phyloP scores from a whole-genome alignment of 2,113 vertebrate genomes.

The Xiphophorus maculatus region DNA sequence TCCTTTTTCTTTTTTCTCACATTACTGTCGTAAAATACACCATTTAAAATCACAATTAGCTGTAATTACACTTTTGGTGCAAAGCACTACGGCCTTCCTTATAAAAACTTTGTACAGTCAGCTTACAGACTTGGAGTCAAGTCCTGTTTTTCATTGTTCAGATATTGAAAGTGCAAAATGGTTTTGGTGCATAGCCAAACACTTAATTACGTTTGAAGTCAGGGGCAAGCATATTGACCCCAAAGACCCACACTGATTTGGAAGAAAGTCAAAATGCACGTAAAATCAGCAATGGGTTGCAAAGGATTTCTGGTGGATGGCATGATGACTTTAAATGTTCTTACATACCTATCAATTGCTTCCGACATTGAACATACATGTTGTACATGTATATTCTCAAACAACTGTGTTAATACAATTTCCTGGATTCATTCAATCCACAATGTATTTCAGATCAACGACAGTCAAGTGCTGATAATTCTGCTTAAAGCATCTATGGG shows the following conservation, averaged over 20 bases:
- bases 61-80: slow-evolving; percentile 41
- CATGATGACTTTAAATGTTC: not conserved
- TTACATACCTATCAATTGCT: not conserved
- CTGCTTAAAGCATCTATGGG: too few relatives aligned
- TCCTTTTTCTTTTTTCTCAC: slow-evolving; percentile 9
- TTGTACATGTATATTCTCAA: not conserved
- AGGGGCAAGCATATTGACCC: not conserved
- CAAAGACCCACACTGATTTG: not conserved
- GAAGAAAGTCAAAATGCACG: too few relatives aligned
- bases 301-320: not conserved
- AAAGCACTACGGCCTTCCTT: slow-evolving; percentile 45
- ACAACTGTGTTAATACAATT: not conserved
- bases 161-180: slow-evolving; percentile 5
- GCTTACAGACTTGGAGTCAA: slow-evolving; percentile 12
- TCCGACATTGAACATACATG: not conserved
- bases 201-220: not conserved
- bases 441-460: too few relatives aligned
- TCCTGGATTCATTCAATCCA: too few relatives aligned
- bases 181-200: not conserved
- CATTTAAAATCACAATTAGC: slow-evolving; percentile 51
- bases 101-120: slow-evolving; percentile 23
- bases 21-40: slow-evolving; percentile 38
- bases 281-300: not conserved
- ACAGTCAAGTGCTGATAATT: too few relatives aligned
- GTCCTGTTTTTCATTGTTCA: slow-evolving; percentile 13